phyloP scores from a whole-genome alignment of 2,797 vertebrate species.

The Cichlasoma orientale region DNA sequence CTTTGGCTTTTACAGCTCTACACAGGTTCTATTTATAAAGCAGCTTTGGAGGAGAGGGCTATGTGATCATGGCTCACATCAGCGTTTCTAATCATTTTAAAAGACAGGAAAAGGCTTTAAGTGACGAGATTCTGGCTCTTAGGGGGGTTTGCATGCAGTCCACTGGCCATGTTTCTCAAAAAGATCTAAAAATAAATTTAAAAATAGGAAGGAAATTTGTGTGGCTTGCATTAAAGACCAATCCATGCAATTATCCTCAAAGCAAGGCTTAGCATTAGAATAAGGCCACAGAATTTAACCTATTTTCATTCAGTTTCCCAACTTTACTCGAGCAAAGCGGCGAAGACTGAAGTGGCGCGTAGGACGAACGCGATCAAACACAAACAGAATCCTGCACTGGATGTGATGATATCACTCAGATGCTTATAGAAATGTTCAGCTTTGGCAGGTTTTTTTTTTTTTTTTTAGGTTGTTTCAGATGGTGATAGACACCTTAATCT shows the following conservation, averaged over 20 bases:
- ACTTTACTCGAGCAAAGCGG: background rate
- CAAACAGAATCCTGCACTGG: background rate
- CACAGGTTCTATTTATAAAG: constrained; percentile 73
- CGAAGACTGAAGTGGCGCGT: background rate
- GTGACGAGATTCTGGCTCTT: constrained; percentile 32
- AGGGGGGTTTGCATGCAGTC: background rate
- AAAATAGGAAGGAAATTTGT: background rate
- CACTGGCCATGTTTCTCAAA: background rate
- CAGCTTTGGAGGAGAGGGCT: constrained; percentile 52
- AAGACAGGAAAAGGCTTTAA: constrained; percentile 46
- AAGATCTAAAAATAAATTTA: background rate
- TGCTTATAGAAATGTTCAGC: background rate
- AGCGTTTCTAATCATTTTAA: constrained; percentile 68
- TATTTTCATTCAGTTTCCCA: constrained; percentile 15
- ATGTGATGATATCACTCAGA: background rate
- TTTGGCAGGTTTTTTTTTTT: background rate
- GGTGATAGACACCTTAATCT: constrained; percentile 6
- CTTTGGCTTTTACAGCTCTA: constrained; percentile 68
- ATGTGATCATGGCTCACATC: constrained; percentile 59
- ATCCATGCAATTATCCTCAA: constrained; percentile 13
- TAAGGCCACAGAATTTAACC: constrained; percentile 12
- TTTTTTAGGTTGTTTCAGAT: background rate
- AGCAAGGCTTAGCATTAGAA: constrained; percentile 27
- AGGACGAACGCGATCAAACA: background rate
- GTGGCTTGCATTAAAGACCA: constrained; percentile 8